Evolutionary conservation across 2,113 vertebrate species (phyloP).

Genomic region (Melospiza georgiana): DNA sequence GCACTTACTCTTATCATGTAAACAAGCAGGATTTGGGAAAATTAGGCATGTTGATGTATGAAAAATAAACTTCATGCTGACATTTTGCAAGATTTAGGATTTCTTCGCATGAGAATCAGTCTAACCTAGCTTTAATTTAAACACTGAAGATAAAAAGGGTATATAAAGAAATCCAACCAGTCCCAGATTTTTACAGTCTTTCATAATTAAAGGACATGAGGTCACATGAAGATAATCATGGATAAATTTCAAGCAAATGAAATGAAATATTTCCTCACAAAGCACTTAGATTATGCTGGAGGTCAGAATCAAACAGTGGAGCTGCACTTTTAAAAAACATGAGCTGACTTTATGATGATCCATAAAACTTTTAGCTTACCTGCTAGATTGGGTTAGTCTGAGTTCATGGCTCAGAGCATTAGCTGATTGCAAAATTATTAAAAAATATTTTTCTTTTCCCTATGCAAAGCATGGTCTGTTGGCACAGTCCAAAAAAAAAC

Average conservation of each 20-base stretch:
- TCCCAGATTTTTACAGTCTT: background rate
- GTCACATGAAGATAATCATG: slow-evolving; percentile 5
- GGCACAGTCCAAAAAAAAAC: background rate
- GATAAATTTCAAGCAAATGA: slow-evolving; percentile 43
- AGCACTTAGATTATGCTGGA: background rate
- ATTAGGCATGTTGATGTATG: background rate
- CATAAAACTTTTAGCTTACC: slow-evolving; percentile 14
- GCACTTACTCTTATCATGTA: background rate
- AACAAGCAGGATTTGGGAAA: background rate
- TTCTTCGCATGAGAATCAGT: background rate
- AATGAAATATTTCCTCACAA: slow-evolving; percentile 34
- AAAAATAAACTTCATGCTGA: background rate
- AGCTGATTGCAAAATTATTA: background rate
- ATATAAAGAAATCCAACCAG: background rate
- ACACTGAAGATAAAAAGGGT: background rate
- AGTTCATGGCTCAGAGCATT: background rate
- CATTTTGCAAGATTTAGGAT: background rate
- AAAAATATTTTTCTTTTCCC: background rate
- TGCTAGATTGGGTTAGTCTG: background rate
- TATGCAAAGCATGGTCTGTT: background rate
- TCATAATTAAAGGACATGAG: background rate
- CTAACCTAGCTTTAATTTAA: background rate
- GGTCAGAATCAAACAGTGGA: slow-evolving; percentile 22
- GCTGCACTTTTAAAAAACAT: background rate
- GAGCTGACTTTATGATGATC: background rate